Evolutionary conservation across 2,797 vertebrate species (phyloP).

Genomic region (Macropus fuliginosus): DNA sequence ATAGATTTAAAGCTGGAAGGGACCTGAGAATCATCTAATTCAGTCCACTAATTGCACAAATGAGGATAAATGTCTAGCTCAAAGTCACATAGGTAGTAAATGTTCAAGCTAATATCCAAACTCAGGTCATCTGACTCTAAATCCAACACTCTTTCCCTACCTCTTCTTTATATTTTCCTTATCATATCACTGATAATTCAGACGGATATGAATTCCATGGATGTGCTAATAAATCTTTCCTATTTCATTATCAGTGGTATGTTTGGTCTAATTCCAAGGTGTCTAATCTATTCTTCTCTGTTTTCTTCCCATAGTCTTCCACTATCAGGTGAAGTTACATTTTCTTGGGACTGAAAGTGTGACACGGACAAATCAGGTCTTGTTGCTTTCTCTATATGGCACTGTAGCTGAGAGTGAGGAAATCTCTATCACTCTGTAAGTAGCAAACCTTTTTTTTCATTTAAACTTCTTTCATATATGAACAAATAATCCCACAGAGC

Average conservation of each 20-base stretch:
- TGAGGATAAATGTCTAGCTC: neutral
- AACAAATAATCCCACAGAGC: neutral
- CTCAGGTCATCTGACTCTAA: neutral
- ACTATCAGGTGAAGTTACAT: conserved; percentile 98
- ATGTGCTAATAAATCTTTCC: neutral
- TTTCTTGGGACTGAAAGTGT: conserved; percentile 89
- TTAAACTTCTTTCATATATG: neutral
- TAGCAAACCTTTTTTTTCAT: conserved; percentile 53
- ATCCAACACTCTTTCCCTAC: neutral
- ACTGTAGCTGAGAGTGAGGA: conserved; percentile 91
- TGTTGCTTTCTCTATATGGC: conserved; percentile 94
- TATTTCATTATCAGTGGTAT: neutral
- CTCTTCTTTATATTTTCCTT: neutral
- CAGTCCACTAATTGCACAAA: neutral
- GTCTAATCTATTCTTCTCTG: neutral
- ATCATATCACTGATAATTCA: neutral
- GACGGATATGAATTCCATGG: neutral
- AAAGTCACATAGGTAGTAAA: neutral
- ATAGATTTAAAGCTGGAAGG: neutral
- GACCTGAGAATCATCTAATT: neutral
- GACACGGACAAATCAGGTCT: conserved; percentile 89
- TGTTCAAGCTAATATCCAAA: neutral
- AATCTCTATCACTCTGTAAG: conserved; percentile 91
- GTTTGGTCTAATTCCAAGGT: accelerated
- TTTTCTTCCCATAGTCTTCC: conserved; percentile 89